Conservation (phyloP, 1,140 invertebrate genomes). For the Spodoptera frugiperda region DNA sequence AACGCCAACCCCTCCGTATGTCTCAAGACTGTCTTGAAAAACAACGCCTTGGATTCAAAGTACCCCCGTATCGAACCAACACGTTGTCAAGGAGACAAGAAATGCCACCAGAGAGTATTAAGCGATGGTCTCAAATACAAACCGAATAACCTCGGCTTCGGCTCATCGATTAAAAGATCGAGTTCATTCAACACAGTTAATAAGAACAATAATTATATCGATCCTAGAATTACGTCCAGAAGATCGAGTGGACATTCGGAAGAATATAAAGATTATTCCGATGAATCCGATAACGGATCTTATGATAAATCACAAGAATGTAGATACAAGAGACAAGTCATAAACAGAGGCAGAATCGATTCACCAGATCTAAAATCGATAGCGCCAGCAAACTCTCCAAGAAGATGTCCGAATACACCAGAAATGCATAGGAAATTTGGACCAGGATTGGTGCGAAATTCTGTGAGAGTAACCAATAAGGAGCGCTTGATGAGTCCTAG, state of each 20-base stretch:
- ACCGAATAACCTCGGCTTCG: constrained; percentile 61
- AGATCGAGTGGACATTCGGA: constrained; percentile 74
- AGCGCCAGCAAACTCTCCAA: constrained; percentile 77
- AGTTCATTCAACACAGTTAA: constrained; percentile 84
- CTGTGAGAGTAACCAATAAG: constrained; percentile 73
- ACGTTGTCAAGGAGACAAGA: constrained; percentile 76
- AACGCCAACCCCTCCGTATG: constrained; percentile 77
- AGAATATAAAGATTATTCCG: constrained; percentile 75
- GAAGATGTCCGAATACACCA: constrained; percentile 81
- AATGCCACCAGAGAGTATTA: constrained; percentile 70
- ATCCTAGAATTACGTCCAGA: constrained; percentile 62
- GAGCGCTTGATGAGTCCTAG: constrained; percentile 69
- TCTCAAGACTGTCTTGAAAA: constrained; percentile 79
- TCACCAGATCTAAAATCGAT: constrained; percentile 77
- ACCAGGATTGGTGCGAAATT: constrained; percentile 77
- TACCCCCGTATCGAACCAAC: constrained; percentile 78
- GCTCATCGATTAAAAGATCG: constrained; percentile 79
- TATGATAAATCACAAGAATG: constrained; percentile 72
- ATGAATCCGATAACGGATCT: constrained; percentile 76
- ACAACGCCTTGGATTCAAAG: constrained; percentile 76
- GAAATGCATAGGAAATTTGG: constrained; percentile 84
- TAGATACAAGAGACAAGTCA: constrained; percentile 71
- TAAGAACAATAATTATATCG: constrained; percentile 79
- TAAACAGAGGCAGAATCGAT: constrained; percentile 72
- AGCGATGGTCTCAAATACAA: constrained; percentile 67